phyloP scores from a whole-genome alignment of 2,113 vertebrate genomes.

The Bubo blakistoni region DNA sequence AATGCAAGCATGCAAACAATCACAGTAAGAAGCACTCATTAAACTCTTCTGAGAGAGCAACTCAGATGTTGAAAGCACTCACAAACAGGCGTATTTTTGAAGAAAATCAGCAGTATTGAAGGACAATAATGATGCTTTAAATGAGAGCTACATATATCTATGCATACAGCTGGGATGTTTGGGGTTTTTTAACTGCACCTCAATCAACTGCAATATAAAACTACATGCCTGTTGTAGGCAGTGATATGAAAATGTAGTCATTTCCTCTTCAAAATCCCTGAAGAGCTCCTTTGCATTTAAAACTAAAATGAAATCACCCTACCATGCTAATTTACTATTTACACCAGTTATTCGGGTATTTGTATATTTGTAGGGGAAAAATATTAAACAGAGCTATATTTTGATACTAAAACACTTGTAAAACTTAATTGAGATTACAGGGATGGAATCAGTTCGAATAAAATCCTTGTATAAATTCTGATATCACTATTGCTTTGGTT shows the following conservation, averaged over 20 bases:
- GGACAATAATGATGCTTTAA: not conserved
- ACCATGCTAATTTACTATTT: constrained; percentile 60
- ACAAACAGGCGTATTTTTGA: not conserved
- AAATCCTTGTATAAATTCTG: not conserved
- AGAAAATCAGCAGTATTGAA: not conserved
- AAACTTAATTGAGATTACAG: constrained; percentile 11
- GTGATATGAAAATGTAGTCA: constrained; percentile 33
- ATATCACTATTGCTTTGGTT: not conserved
- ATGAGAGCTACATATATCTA: not conserved
- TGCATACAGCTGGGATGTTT: not conserved
- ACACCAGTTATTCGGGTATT: constrained; percentile 47
- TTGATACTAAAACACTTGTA: not conserved
- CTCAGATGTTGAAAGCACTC: not conserved
- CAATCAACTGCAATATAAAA: not conserved
- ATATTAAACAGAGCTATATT: constrained; percentile 21
- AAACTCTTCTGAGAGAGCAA: constrained; percentile 40
- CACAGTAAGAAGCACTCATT: constrained; percentile 38
- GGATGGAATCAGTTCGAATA: not conserved
- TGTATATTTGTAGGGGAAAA: constrained; percentile 11
- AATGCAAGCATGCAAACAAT: constrained; percentile 15
- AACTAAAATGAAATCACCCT: constrained; percentile 49
- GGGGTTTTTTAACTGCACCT: not conserved
- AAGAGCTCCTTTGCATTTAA: constrained; percentile 40
- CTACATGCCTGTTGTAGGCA: not conserved
- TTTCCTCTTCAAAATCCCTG: constrained; percentile 43